Conservation (phyloP, 2,113 vertebrate genomes). For the Hemiscyllium ocellatum region DNA sequence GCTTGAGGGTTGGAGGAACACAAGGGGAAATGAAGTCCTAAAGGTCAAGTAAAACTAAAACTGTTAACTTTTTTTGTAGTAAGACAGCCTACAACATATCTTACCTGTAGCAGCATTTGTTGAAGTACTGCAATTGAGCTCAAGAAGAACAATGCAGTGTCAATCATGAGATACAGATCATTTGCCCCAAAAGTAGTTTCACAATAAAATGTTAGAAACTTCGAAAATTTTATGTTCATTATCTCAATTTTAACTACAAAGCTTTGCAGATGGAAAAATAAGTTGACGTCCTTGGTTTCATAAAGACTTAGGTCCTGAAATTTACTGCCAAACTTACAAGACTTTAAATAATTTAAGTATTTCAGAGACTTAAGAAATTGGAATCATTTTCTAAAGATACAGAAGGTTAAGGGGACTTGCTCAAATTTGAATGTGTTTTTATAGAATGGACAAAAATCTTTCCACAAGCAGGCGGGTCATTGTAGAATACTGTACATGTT, state of each 20-base stretch:
- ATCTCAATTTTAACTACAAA: neutral
- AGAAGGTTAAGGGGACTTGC: neutral
- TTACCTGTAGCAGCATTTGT: neutral
- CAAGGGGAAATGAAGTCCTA: neutral
- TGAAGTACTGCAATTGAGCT: neutral
- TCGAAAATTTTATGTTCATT: neutral
- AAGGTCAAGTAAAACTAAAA: neutral
- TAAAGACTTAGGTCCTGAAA: neutral
- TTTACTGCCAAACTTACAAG: neutral
- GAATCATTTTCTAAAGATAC: neutral
- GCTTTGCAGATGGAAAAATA: neutral
- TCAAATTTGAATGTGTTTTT: neutral
- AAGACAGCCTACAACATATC: neutral
- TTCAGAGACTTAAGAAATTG: neutral
- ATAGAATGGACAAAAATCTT: neutral
- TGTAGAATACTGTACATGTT: neutral
- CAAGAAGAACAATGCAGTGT: neutral
- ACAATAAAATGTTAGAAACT: neutral
- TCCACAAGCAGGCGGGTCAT: neutral
- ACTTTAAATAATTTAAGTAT: neutral
- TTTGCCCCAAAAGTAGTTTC: neutral
- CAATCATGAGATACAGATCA: neutral
- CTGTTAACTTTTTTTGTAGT: neutral
- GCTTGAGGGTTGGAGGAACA: neutral
- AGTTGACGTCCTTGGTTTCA: neutral